Evolutionary conservation across 2,888 invertebrate genomes (phyloP).

Genomic region (Acrobasis consociella): DNA sequence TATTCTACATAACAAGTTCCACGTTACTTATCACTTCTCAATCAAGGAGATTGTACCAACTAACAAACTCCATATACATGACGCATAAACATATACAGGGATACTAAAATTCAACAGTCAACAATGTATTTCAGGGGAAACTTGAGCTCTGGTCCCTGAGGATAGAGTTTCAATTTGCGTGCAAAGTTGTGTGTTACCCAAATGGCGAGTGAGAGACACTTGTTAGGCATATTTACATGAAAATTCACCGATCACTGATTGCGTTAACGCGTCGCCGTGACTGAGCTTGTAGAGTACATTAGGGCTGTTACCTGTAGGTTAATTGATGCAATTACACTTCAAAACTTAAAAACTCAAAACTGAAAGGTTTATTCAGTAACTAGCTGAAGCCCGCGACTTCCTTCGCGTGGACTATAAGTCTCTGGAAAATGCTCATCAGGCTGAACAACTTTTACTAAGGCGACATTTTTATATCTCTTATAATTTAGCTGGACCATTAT

Average conservation of each 20-base stretch:
- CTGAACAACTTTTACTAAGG: too few relatives aligned
- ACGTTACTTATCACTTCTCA: slow-evolving; percentile 14
- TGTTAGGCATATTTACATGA: slow-evolving; percentile 21
- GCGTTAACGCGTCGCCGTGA: slow-evolving; percentile 10
- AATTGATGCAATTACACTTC: neutral
- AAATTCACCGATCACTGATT: slow-evolving; percentile 20
- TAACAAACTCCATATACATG: slow-evolving; percentile 19
- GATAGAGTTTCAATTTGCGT: neutral
- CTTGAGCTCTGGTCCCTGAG: neutral
- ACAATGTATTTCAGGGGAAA: neutral
- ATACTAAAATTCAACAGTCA: slow-evolving; percentile 16
- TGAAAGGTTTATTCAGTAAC: too few relatives aligned
- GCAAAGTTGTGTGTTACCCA: neutral
- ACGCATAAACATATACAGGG: slow-evolving; percentile 17
- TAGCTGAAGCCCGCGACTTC: too few relatives aligned
- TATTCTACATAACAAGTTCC: neutral
- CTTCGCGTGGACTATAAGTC: too few relatives aligned
- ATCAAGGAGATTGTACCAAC: slow-evolving; percentile 15
- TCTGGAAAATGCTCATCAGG: too few relatives aligned
- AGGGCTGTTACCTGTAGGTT: slow-evolving; percentile 3
- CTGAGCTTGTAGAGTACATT: neutral
- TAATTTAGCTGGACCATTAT: too few relatives aligned
- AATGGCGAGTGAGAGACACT: slow-evolving; percentile 19
- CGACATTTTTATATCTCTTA: too few relatives aligned
- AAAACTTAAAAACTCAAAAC: too few relatives aligned